Evolutionary conservation across 2,888 invertebrate genomes (phyloP), one percentile per base, ranked within the genome.

Genomic region (Dorcus parallelipipedus): DNA sequence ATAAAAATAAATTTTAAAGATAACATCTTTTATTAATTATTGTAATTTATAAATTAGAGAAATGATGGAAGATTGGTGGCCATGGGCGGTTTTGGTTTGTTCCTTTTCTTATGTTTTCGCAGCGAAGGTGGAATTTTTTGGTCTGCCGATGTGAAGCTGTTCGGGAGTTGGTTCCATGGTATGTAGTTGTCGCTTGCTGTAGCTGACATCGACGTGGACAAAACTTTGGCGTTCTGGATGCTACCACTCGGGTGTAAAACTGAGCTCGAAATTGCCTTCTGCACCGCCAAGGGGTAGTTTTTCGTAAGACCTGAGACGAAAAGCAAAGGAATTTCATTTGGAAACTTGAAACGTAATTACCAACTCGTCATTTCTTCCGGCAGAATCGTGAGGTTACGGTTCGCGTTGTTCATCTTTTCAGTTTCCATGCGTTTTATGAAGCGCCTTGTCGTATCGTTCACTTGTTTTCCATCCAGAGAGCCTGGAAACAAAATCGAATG

Each of bases 361-460:
- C 64, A 67, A 74, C 75, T 65, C 54, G 71, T 64, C 47, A 71
- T 61, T 33, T 69, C 54, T 10, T 73, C 68, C 9, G 69, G 61
- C 42, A 76, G 63, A 64, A 70, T 76, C 20, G 72, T 57, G 14
- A 38, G 14, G 33, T 33, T 26, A 38, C 45, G 47, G 38, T 20
- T 54, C 14, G 40, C 49, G 26, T 49, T 52, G 49, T 48, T 59
- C 17, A 68, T 43, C 45, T 84, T 82, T 38, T 83, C 82, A 51
- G 79, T 79, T 69, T 87, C 85, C 60, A 89, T 86, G 55, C 81
- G 80, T 72, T 84, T 82, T 43, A 89, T 79, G 69, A 89, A 89
- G 0, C 76, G 77, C 69, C 85, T 82, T 0, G 84, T 85, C 0
- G 78, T 77, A 40, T 84, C 83, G 40, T 84, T 82, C 23, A 89